phyloP scores from a whole-genome alignment of 2,888 invertebrate species.

The Panopea generosa region DNA sequence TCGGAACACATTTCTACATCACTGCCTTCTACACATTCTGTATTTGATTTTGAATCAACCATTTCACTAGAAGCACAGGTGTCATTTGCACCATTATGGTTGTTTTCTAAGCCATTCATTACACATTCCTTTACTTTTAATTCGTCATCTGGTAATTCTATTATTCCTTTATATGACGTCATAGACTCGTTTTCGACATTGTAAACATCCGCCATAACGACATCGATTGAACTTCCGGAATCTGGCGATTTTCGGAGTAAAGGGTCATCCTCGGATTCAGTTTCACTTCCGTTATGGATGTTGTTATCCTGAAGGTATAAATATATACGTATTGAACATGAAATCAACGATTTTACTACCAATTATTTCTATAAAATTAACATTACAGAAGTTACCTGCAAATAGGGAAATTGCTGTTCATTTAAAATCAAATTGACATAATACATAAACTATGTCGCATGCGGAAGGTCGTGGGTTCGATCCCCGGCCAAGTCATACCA shows the following conservation, averaged over 20 bases:
- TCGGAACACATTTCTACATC: slow-evolving; percentile 10
- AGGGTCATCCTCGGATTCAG: slow-evolving; percentile 55
- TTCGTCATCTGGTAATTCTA: not conserved
- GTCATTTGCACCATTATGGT: not conserved
- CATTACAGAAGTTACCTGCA: no score
- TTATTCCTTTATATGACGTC: slow-evolving; percentile 3
- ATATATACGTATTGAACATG: no score
- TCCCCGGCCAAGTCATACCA: no score
- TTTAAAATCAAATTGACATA: no score
- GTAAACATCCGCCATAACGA: slow-evolving; percentile 47
- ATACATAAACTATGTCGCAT: no score
- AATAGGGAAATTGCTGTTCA: no score
- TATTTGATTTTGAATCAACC: not conserved
- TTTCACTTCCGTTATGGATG: slow-evolving; percentile 39
- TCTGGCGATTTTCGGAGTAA: slow-evolving; percentile 56
- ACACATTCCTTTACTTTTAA: not conserved
- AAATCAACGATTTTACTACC: no score
- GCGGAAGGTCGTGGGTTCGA: no score
- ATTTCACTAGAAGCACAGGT: not conserved
- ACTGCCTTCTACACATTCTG: not conserved
- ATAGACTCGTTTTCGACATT: slow-evolving; percentile 10
- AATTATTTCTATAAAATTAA: no score
- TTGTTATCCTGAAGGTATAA: no score
- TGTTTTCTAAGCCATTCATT: not conserved
- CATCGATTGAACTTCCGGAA: slow-evolving; percentile 55